These are phyloP conservation scores for Odontomyia ornata DNA, from an alignment of 2,888 invertebrate species.

Conservation along the genomic window DNA sequence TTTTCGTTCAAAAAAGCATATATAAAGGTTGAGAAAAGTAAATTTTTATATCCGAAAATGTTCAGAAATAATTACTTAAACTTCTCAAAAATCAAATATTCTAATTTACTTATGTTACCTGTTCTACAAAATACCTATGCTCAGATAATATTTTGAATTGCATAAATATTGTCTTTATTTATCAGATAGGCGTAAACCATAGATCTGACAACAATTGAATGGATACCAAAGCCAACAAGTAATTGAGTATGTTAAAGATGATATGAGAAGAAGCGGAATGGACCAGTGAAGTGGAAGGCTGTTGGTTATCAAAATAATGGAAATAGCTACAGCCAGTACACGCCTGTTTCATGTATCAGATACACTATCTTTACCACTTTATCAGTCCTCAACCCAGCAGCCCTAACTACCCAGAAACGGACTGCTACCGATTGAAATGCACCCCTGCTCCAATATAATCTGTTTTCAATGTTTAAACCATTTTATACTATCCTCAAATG, in stretches of 20 bases:
- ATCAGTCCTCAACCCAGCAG: background rate
- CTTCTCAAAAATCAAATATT: too few species aligned
- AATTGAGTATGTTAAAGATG: conserved; percentile 9
- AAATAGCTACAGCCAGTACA: conserved; percentile 41
- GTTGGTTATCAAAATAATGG: background rate
- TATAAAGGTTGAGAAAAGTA: too few species aligned
- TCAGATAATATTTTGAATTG: conserved; percentile 5
- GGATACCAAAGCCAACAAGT: conserved; percentile 27
- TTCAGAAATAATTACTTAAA: too few species aligned
- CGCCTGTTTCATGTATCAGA: conserved; percentile 49
- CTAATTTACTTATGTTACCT: too few species aligned
- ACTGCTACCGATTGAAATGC: background rate
- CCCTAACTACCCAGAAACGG: background rate
- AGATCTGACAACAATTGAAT: conserved; percentile 15
- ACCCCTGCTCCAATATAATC: conserved; percentile 45
- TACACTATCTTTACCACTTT: conserved; percentile 46
- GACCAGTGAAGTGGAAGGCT: background rate
- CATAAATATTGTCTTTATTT: conserved; percentile 20
- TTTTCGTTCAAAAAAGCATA: too few species aligned
- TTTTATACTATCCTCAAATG: conserved; percentile 12
- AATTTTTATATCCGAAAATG: too few species aligned
- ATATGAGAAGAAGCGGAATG: background rate
- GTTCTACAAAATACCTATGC: background rate
- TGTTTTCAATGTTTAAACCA: conserved; percentile 49
- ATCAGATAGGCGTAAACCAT: conserved; percentile 18